Evolutionary conservation across 2,797 vertebrate species (phyloP), one percentile per base, ranked within the genome.

Genomic region (Xyrichtys novacula): DNA sequence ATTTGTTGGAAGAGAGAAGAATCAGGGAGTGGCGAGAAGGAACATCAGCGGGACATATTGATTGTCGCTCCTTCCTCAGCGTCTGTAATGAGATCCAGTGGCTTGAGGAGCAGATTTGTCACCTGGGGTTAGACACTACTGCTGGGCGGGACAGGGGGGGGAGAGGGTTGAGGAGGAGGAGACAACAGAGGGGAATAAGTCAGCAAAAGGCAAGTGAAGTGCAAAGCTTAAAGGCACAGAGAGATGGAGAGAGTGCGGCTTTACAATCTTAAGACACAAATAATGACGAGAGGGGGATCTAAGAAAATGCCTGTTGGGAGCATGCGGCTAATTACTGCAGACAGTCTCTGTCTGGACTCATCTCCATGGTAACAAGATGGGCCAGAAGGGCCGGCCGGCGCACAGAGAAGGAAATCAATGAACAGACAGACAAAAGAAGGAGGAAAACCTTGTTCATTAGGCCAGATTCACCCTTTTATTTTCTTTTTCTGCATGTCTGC

Each of bases 301-400:
- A 65, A 85, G 83, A 82, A 89, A 90, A 77, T 58, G 83, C 71
- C 86, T 82, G 73, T 86, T 83, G 81, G 86, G 85, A 84, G 77
- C 81, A 65, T 74, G 74, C 74, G 66, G 75, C 86, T 92, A 92
- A 91, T 91, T 90, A 88, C 86, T 90, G 81, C 90, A 89, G 87
- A 85, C 83, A 61, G 86, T 86, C 88, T 74, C 74, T 85, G 88
- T 92, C 89, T 88, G 86, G 81, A 88, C 81, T 80, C 75, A 67
- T 92, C 88, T 88, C 91, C 88, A 91, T 92, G 86, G 91, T 84
- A 90, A 92, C 88, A 81, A 84, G 86, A 90, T 76, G 81, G 86
- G 79, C 80, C 60, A 61, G 76, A 78, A 70, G 48, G 61, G 71
- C 81, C 42, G 80, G 85, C 80, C 84, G 70, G 63, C 43, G 69